Conservation (phyloP, 2,888 invertebrate species). For the Diloba caeruleocephala region DNA sequence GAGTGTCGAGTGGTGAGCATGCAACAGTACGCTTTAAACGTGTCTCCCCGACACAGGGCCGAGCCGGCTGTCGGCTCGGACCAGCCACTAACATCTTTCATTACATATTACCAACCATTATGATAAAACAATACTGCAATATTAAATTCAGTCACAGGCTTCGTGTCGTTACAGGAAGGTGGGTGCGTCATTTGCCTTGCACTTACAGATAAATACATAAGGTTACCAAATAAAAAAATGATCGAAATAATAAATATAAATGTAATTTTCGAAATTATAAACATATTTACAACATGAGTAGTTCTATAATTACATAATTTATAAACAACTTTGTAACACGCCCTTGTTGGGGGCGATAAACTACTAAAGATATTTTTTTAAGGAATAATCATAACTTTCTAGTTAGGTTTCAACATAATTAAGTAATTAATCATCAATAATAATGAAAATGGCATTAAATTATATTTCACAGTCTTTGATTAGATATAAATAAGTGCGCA, state of each 20-base stretch:
- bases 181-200: slow-evolving; percentile 86
- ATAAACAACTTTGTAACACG: slow-evolving; percentile 71
- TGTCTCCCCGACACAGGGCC: slow-evolving; percentile 59
- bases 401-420: slow-evolving; percentile 64
- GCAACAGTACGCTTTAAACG: slow-evolving; percentile 85
- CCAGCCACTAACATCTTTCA: slow-evolving; percentile 59
- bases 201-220: slow-evolving; percentile 19
- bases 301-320: slow-evolving; percentile 67
- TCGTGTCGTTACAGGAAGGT: slow-evolving; percentile 47
- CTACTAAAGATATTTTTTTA: slow-evolving; percentile 56
- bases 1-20: slow-evolving; percentile 69
- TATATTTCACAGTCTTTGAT: slow-evolving; percentile 82
- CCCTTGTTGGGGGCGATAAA: slow-evolving; percentile 57
- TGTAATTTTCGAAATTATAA: slow-evolving; percentile 82
- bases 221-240: slow-evolving; percentile 70
- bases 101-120: slow-evolving; percentile 49
- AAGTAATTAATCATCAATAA: slow-evolving; percentile 67
- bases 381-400: slow-evolving; percentile 62
- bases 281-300: slow-evolving; percentile 87
- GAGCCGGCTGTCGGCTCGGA: slow-evolving; percentile 52
- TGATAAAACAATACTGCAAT: slow-evolving; percentile 29
- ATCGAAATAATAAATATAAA: slow-evolving; percentile 86
- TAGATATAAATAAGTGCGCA: slow-evolving; percentile 74
- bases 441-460: slow-evolving; percentile 80
- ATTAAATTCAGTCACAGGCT: slow-evolving; percentile 34